A percentile compares a stretch with the other conserved stretches of the same genome.
phyloP scores from a whole-genome alignment of 2,888 invertebrate species.

The Rhodophaea formosa region DNA sequence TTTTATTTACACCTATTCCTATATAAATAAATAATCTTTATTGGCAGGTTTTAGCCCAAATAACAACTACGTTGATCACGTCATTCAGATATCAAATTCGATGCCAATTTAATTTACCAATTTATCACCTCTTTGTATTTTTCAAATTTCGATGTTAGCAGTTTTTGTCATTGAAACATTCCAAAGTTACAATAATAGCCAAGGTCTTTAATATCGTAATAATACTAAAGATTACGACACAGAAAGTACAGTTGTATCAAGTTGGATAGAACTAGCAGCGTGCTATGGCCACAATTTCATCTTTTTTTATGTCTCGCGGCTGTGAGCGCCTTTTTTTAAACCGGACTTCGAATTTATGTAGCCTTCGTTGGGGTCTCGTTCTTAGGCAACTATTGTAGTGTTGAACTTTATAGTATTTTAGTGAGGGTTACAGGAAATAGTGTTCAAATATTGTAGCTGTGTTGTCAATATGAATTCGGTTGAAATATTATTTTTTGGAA shows the following conservation, averaged over 20 bases:
- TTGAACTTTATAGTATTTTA: not conserved
- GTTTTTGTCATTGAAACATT: too few species aligned
- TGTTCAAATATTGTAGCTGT: not conserved
- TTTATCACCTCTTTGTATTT: too few species aligned
- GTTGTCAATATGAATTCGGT: not conserved
- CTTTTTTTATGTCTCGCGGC: not conserved
- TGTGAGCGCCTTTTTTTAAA: conserved; percentile 3
- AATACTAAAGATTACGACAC: not conserved
- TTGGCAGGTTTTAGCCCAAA: too few species aligned
- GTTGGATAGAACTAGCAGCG: not conserved
- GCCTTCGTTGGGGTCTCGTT: conserved; percentile 1
- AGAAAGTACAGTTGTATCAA: not conserved
- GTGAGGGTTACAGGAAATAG: not conserved
- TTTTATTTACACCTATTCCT: too few species aligned
- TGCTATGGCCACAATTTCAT: not conserved
- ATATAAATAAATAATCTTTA: too few species aligned
- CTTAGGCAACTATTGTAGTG: not conserved
- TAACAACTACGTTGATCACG: too few species aligned
- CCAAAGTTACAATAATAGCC: too few species aligned
- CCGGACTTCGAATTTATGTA: conserved; percentile 2
- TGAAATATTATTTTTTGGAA: not conserved
- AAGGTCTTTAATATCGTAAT: too few species aligned
- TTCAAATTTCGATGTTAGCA: too few species aligned
- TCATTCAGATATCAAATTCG: too few species aligned
- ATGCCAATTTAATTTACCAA: too few species aligned